Evolutionary conservation across 1,140 invertebrate species (phyloP), one percentile per base, ranked within the genome.

Genomic region (Hylaeus anthracinus): DNA sequence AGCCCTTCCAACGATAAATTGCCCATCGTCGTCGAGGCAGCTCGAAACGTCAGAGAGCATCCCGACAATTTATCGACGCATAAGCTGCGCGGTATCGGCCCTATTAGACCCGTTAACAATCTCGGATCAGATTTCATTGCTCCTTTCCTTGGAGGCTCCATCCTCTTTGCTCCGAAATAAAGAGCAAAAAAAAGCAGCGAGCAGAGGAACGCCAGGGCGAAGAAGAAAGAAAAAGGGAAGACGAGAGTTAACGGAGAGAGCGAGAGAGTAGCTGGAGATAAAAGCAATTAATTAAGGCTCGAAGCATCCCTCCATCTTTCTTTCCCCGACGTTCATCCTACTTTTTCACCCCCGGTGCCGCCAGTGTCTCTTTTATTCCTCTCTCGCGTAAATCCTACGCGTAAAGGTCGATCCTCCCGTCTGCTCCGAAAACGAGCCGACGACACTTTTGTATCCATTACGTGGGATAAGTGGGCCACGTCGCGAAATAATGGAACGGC

Each of bases 91-190:
- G 43, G 72, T 58, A 83, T 53, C 66, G 67, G 39, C 48, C 26
- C 76, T 86, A 77, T 86, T 86, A 86, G 53, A 72, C n/a, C 51
- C 64, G 77, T 85, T 86, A 86, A 86, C 69, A 74, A 82, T 72
- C 67, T 64, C 45, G 51, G 72, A 79, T 82, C 83, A 85, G 83
- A 82, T 79, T 78, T 82, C 75, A 55, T 71, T 51, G 65, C 10
- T 15, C 3, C 64, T 37, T 65, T 72, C 55, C 43, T 45, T 8
- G 10, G 39, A 43, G 5, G 45, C n/a, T 26, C 39, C 39, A 4
- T 26, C 48, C 5, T 1, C 56, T 72, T 48, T 61, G 26, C 53
- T 63, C 4, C 26, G 4, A 45, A 72, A 76, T 55, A 70, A 51
- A 60, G 48, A 15, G 10, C 12, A 63, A n/a, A 15, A 56, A 39